phyloP scores from a whole-genome alignment of 2,797 vertebrate genomes.

The Sebastes trivittatus region DNA sequence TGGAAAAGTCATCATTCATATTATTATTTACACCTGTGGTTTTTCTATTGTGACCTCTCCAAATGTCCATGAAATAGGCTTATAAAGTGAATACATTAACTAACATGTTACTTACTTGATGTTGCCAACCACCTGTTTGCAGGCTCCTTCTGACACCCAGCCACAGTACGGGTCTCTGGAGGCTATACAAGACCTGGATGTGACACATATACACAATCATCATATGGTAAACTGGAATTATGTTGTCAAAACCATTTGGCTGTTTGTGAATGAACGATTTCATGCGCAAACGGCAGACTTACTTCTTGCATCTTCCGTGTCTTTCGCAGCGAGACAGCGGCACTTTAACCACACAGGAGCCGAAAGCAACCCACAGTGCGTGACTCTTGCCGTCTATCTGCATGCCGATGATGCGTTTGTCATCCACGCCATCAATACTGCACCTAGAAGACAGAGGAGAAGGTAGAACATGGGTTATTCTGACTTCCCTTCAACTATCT shows the following conservation, averaged over 20 bases:
- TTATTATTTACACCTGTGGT: not conserved
- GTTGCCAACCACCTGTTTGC: conserved; percentile 85
- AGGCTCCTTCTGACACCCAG: conserved; percentile 92
- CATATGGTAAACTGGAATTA: not conserved
- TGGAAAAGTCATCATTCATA: not conserved
- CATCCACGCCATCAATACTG: conserved; percentile 92
- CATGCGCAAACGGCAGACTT: conserved; percentile 28
- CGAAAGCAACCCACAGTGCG: conserved; percentile 91
- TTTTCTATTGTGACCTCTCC: not conserved
- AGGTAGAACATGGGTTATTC: not conserved
- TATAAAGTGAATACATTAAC: conserved; percentile 37
- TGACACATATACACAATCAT: conserved; percentile 31
- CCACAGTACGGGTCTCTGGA: conserved; percentile 98
- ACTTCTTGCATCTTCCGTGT: conserved; percentile 96
- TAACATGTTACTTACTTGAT: conserved; percentile 91
- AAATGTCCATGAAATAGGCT: not conserved
- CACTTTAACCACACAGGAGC: conserved; percentile 94
- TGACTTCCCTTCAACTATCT: not conserved
- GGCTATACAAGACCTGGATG: conserved; percentile 92
- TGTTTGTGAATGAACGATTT: not conserved
- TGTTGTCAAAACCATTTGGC: not conserved
- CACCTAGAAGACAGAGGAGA: conserved; percentile 82
- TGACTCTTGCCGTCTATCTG: conserved; percentile 91
- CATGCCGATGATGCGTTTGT: conserved; percentile 94
- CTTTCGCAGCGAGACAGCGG: conserved; percentile 94